Evolutionary conservation across 2,113 vertebrate species (phyloP).

Genomic region (Labrus mixtus): DNA sequence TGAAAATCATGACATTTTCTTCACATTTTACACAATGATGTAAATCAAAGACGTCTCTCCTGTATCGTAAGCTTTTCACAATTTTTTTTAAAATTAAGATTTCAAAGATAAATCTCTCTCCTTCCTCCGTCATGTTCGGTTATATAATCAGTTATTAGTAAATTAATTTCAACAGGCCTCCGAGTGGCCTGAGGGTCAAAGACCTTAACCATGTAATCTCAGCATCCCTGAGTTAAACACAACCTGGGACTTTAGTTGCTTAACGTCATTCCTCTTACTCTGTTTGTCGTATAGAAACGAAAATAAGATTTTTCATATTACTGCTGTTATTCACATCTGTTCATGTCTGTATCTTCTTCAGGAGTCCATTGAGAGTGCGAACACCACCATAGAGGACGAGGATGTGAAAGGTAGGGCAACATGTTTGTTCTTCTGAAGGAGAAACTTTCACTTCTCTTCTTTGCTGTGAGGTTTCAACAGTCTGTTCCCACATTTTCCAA

Average conservation of each 20-base stretch:
- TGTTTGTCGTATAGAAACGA: neutral
- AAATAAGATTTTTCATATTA: too few species aligned
- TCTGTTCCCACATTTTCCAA: neutral
- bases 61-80: neutral
- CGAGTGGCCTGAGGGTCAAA: neutral
- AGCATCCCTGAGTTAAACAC: slow-evolving; percentile 6
- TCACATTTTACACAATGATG: too few species aligned
- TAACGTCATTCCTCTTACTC: neutral
- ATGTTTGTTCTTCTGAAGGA: neutral
- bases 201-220: neutral
- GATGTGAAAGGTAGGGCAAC: slow-evolving; percentile 94
- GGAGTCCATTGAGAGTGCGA: slow-evolving; percentile 98
- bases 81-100: neutral
- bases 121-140: neutral
- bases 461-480: neutral
- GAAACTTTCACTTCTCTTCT: neutral
- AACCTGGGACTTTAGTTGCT: neutral
- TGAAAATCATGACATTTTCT: too few species aligned
- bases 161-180: neutral
- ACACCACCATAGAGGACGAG: slow-evolving; percentile 98
- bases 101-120: neutral
- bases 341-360: slow-evolving; percentile 67
- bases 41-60: neutral
- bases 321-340: neutral
- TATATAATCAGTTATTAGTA: slow-evolving; percentile 1